These are phyloP conservation scores for Anodontia alba DNA, from an alignment of 2,888 invertebrate species.

Conservation along the genomic window DNA sequence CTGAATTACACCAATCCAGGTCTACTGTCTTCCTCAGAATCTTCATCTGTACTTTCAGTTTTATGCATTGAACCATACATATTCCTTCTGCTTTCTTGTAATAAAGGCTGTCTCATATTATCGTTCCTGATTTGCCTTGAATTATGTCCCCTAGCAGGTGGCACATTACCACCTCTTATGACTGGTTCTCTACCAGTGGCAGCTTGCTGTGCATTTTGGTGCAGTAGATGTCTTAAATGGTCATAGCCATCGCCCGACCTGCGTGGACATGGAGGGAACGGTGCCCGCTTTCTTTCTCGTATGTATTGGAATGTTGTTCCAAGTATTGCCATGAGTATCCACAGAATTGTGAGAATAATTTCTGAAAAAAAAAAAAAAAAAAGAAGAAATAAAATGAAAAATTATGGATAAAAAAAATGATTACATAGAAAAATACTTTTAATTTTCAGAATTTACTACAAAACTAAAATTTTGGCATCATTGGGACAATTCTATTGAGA, in stretches of 20 bases:
- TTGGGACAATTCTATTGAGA: no score
- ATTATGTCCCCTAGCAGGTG: neutral
- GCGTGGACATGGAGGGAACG: slow-evolving; percentile 88
- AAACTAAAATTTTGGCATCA: neutral
- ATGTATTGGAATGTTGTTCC: slow-evolving; percentile 88
- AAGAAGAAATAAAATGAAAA: neutral
- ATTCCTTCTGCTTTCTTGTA: neutral
- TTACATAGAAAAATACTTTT: neutral
- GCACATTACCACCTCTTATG: neutral
- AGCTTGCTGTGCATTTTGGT: neutral
- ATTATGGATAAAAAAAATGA: neutral
- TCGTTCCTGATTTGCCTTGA: neutral
- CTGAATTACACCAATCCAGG: slow-evolving; percentile 2
- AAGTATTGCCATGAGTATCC: slow-evolving; percentile 86
- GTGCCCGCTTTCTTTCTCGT: slow-evolving; percentile 87
- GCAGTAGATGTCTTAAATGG: slow-evolving; percentile 31
- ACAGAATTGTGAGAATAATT: slow-evolving; percentile 86
- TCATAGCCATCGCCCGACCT: slow-evolving; percentile 28
- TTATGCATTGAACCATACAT: neutral
- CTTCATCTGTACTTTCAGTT: neutral
- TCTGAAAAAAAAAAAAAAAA: slow-evolving; percentile 86
- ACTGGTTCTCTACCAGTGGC: slow-evolving; percentile 34
- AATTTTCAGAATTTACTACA: neutral
- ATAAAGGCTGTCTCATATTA: neutral
- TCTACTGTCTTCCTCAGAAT: neutral